Evolutionary conservation across 2,888 invertebrate genomes (phyloP), one percentile per base, ranked within the genome.

Genomic region (Spilosoma lubricipeda): DNA sequence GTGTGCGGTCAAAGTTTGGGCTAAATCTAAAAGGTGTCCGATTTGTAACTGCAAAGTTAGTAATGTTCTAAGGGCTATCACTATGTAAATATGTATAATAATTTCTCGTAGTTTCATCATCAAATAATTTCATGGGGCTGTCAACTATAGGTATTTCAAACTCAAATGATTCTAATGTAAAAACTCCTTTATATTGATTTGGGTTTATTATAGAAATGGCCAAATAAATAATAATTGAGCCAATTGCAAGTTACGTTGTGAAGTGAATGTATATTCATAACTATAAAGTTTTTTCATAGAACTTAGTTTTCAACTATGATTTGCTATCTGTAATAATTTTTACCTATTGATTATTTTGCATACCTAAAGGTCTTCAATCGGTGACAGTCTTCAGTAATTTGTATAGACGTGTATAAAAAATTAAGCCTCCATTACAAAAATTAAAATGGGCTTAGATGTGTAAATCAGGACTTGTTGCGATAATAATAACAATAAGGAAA

Each of bases 1-100:
- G 73, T 97, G 97, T 89, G 97, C 97, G 0, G 95, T 97, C 65
- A 96, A 96, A 84, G 97, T 97, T 0, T 97, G 97, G 97, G 94
- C 95, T 23, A 96, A 95, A 48, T 96, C 96, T 1, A 97, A 96
- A 83, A 91, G 97, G 42, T 97, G 97, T 87, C 97, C 97, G 1
- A 94, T 97, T 3, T 97, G 97, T 87, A 97, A 97, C 83, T 94
- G 97, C 76, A 96, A 96, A 92, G 96, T 97, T 9, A 97, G 96
- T 82, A 97, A 97, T 86, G 97, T 97, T 0, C 89, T 97, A 72
- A 97, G 96, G 87, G 96, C 97, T 27, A 97, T 96, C 76, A 92
- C 96, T 75, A 93, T 95, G 92, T 95, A 85, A 91, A 85, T 84
- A 45, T 42, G 23, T 4, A 23, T 3, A 45, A 20, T 18, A 27